Base-by-base conservation (phyloP, 2,113 vertebrate genomes). In the Sylvia atricapilla region DNA sequence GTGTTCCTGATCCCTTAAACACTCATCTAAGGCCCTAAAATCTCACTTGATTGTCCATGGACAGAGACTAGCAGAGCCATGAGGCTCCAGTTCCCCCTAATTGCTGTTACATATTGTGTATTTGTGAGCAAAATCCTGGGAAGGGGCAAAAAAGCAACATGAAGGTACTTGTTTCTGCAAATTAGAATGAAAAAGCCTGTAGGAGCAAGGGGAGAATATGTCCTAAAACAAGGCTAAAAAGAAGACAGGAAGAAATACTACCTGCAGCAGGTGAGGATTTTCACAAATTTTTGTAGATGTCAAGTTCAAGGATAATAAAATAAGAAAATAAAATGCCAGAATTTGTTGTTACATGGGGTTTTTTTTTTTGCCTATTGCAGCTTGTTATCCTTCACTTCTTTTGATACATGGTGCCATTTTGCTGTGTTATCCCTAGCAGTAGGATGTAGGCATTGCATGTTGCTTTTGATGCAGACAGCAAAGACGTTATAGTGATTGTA, bases 71-170 rank as follows among this genome's bases (percentile, higher is more conserved):
- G 12, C 25, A 67, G 31, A 66, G 6, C 52, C 31, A 23, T 41
- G 43, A 70, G 31, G 28, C 12, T 3, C 17, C 8, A 4, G 50
- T 79, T 81, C 12, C 3, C 20, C 13, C 7, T 79, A 43, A 35
- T 84, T 1, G 0, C 31, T 0, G 0, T 75, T 87, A 74, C 28
- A 52, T 3, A 17, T 14, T 55, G 43, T 15, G 30, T 67, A 14
- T 59, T 75, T 75, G 20, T 70, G 37, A 70, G 13, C 7, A 84
- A 84, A 91, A 70, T 62, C 64, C 37, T 81, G 17, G 13, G 15
- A 84, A 70, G 10, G 11, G 20, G 10, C 72, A 12, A 33, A 87
- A 56, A 67, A 68, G 8, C 18, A 59, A 21, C 12, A 4, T 13
- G 12, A 74, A 82, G 7, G 15, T n/a, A 55, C 2, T 19, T 21